phyloP scores from a whole-genome alignment of 2,888 invertebrate species.

The Meiosimyza decipiens region DNA sequence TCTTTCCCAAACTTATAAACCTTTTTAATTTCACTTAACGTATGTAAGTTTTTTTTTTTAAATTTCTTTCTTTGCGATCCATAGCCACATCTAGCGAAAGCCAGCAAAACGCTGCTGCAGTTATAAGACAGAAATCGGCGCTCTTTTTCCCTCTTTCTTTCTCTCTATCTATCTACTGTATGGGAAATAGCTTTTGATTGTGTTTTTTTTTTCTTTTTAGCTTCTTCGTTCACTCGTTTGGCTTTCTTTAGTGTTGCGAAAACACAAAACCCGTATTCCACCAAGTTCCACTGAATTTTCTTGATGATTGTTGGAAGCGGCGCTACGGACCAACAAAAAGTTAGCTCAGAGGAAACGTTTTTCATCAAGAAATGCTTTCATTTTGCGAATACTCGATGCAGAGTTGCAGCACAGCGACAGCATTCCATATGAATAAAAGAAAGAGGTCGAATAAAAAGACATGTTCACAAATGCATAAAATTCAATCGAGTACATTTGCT shows the following conservation, averaged over 20 bases:
- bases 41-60: no score
- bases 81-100: no score
- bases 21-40: no score
- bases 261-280: conserved; percentile 8
- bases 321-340: background rate
- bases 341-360: background rate
- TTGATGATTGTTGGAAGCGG: background rate
- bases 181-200: background rate
- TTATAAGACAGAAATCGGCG: no score
- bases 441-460: no score
- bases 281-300: background rate
- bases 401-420: no score
- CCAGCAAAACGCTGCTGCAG: no score
- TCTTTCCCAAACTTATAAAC: background rate
- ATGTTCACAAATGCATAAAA: no score
- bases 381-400: background rate
- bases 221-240: background rate
- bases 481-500: no score
- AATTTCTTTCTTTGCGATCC: no score
- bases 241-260: background rate
- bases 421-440: no score
- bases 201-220: conserved; percentile 8
- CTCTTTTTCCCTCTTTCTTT: background rate
- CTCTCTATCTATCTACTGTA: background rate
- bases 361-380: conserved; percentile 11